A percentile compares a stretch with the other conserved stretches of the same genome.
Evolutionary conservation across 2,113 vertebrate genomes (phyloP).

Genomic region (Myiozetetes cayanensis): DNA sequence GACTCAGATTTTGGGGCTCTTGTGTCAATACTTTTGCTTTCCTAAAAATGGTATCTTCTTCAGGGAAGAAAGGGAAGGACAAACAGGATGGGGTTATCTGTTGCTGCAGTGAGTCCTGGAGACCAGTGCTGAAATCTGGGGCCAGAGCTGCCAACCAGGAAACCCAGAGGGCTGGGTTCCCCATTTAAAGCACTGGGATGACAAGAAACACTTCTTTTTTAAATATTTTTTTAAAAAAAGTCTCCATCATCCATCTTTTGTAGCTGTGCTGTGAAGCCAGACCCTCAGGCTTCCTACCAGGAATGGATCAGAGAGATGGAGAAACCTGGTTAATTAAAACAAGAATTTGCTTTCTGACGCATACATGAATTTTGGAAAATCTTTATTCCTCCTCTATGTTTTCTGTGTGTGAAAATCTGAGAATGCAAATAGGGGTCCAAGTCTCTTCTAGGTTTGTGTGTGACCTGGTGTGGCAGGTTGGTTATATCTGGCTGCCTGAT

Average conservation of each 20-base stretch:
- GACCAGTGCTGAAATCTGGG: neutral
- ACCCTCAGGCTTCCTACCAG: neutral
- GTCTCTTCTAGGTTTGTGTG: neutral
- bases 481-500: neutral
- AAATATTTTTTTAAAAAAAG: no score
- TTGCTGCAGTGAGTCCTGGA: neutral
- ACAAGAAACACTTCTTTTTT: neutral
- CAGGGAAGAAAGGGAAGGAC: neutral
- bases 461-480: neutral
- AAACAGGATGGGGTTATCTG: neutral
- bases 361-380: neutral
- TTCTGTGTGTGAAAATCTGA: neutral
- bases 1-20: neutral
- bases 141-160: neutral
- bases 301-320: neutral
- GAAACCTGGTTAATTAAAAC: neutral
- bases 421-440: neutral
- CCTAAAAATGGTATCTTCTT: neutral
- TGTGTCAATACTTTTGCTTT: neutral
- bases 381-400: neutral
- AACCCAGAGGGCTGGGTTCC: accelerated
- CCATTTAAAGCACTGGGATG: neutral
- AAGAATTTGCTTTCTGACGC: neutral
- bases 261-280: neutral
- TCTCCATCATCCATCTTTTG: neutral